Evolutionary conservation across 2,113 vertebrate genomes (phyloP), one percentile per base, ranked within the genome.

Genomic region (Rynchops niger): DNA sequence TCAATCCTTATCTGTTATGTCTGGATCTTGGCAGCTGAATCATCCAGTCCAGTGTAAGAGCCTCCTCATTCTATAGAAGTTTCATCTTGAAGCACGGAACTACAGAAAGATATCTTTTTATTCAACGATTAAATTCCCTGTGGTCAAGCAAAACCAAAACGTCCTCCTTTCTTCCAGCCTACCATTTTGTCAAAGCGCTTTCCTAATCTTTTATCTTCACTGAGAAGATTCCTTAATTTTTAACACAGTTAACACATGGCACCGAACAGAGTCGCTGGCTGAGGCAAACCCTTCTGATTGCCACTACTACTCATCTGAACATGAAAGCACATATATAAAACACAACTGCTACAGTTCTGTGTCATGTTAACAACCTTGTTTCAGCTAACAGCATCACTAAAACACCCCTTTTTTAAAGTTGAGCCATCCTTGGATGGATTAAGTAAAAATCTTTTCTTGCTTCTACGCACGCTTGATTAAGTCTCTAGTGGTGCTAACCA

Each of bases 401-500:
- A 86, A 49, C 53, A 83, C 1, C 25, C 29, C n/a, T 49, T 43
- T 71, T 93, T 58, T 71, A 69, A 96, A 90, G 63, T 2, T 69
- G n/a, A 83, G 45, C 67, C 56, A 78, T 81, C 82, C 67, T 52
- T 59, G 38, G 55, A 73, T 43, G 69, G 71, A 81, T 93, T n/a
- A 92, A 90, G 70, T 20, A 87, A 88, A 74, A 95, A 86, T 38
- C 59, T 73, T 55, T 67, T 95, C 61, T 86, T 95, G 32, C 53
- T 78, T 61, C 59, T 55, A 86, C 63, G 90, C 2, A 92, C 1
- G 40, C 88, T 74, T 91, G 86, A 94, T 85, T 90, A 93, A 88
- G 50, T 59, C 76, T 93, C 88, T 71, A 83, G 36, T 77, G 80
- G 38, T 50, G 92, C 85, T 88, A 92, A 83, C 23, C 25, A 58